Evolutionary conservation across 2,888 invertebrate genomes (phyloP), one percentile per base, ranked within the genome.

Genomic region (Scaptomyza reducta): DNA sequence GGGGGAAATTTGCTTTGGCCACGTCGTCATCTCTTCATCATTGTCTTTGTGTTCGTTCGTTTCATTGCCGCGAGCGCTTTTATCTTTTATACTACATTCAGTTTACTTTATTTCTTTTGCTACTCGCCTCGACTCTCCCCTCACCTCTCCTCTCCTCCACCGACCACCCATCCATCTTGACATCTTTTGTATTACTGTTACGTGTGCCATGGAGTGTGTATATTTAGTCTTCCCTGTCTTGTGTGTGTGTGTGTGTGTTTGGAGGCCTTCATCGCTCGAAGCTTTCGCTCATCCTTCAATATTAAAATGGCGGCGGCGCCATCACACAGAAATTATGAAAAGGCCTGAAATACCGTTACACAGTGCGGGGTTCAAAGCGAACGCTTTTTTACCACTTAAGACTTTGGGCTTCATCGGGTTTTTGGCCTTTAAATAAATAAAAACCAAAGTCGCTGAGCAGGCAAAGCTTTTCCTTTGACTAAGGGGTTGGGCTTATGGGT

Each of bases 371-470:
- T 60, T 79, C 70, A 83, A 77, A 79, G 74, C 72, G 54, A 84
- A 74, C 62, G 78, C 78, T 68, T 80, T 74, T 65, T 53, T 63
- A 68, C 65, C 85, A 76, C 77, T 85, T 87, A 81, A 81, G 87
- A 74, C 78, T 79, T 84, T 84, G 76, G 74, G 87, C 87, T 81
- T 83, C 82, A 83, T 83, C 82, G 85, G 87, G 74, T 81, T 81
- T 84, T 86, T 59, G 59, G 60, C 64, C 74, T 76, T 87, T 84
- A 79, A 87, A 85, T 84, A 87, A 87, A 82, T 87, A 87, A 87
- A 77, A 74, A 68, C 65, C 62, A 61, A 71, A 76, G 74, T 61
- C 76, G 69, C 67, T 64, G 64, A 70, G 33, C 66, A 54, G 47
- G 59, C 79, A 59, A 62, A 56, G 70, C 62, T 38, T 49, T 42